Evolutionary conservation across 1,140 invertebrate genomes (phyloP).

Genomic region (Euura lappo): DNA sequence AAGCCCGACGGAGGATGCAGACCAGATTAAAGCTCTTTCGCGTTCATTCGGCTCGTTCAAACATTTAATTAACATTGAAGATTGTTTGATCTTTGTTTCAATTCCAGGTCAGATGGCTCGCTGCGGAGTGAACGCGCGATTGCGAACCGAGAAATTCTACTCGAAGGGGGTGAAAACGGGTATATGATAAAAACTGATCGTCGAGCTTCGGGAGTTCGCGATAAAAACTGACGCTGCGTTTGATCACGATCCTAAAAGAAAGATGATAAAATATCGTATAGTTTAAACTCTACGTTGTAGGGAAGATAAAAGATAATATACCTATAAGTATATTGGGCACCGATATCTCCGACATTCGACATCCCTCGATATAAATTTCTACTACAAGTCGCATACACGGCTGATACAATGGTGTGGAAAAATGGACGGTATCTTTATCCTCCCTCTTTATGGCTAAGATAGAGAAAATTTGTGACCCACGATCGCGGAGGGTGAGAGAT

Average conservation of each 20-base stretch:
- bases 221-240: too few relatives aligned
- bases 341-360: background rate
- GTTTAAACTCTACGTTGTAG: too few relatives aligned
- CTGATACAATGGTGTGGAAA: slow-evolving; percentile 7
- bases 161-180: too few relatives aligned
- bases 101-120: too few relatives aligned
- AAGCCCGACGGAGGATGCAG: background rate
- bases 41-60: background rate
- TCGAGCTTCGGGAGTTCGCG: too few relatives aligned
- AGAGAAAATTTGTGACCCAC: background rate
- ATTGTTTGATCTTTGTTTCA: background rate
- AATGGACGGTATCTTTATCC: slow-evolving; percentile 1
- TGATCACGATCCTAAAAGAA: too few relatives aligned
- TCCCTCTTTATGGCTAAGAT: background rate
- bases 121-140: too few relatives aligned
- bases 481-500: background rate
- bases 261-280: too few relatives aligned
- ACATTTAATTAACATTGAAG: background rate
- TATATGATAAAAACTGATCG: too few relatives aligned
- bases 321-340: background rate
- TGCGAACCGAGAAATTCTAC: too few relatives aligned
- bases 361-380: slow-evolving; percentile 5
- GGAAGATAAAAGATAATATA: too few relatives aligned
- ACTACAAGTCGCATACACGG: background rate
- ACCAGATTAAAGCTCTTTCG: background rate